Evolutionary conservation across 1,140 invertebrate species (phyloP).

Genomic region (Archivesica marissinica): DNA sequence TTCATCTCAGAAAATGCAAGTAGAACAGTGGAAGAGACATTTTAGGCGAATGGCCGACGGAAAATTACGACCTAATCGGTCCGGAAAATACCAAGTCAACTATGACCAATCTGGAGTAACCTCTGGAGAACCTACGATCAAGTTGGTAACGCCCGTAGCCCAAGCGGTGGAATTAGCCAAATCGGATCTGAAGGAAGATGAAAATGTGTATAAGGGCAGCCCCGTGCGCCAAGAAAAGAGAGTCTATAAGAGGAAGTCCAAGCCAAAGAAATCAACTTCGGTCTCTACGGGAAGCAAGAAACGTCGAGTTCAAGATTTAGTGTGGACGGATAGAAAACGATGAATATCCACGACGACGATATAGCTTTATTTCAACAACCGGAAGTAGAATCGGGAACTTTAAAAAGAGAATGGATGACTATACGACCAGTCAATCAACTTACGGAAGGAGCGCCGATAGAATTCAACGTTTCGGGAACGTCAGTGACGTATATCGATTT

Average conservation of each 20-base stretch:
- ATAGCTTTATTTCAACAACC: conserved; percentile 31
- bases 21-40: conserved; percentile 21
- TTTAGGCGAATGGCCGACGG: conserved; percentile 25
- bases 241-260: conserved; percentile 5
- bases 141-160: conserved; percentile 22
- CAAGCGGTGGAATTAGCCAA: conserved; percentile 38
- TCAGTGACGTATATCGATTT: conserved; percentile 14
- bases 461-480: no score
- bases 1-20: no score
- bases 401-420: no score
- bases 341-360: conserved; percentile 19
- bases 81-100: conserved; percentile 1
- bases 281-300: no score
- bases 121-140: background rate
- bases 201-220: background rate
- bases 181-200: background rate
- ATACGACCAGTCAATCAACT: no score
- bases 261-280: no score
- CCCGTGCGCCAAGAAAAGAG: background rate
- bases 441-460: no score
- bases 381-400: no score
- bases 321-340: no score
- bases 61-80: no score
- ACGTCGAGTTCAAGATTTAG: no score
- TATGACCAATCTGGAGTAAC: background rate